These are phyloP conservation scores for Epicampocera succincta DNA, from an alignment of 2,888 invertebrate species.

Conservation along the genomic window DNA sequence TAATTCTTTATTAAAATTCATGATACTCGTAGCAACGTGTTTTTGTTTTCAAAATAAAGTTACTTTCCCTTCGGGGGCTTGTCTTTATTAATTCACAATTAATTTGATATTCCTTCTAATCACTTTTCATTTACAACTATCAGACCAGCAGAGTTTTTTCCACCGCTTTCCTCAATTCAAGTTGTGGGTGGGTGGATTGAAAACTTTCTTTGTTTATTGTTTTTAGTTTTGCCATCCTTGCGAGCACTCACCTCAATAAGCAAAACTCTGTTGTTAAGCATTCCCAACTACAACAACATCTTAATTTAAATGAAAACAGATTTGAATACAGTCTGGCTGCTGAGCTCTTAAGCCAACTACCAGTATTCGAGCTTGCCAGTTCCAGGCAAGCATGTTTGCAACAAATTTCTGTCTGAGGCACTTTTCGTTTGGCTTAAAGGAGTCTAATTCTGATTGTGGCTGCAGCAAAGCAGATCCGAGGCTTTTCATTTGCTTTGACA, in stretches of 20 bases:
- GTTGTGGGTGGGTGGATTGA: neutral
- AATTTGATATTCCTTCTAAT: constrained; percentile 18
- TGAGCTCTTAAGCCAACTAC: constrained; percentile 28
- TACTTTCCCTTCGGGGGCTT: neutral
- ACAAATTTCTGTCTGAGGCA: neutral
- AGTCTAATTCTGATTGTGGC: neutral
- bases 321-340: constrained; percentile 41
- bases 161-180: neutral
- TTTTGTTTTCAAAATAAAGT: neutral
- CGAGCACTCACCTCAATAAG: constrained; percentile 9
- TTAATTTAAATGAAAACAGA: constrained; percentile 44
- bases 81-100: constrained; percentile 27
- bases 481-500: neutral
- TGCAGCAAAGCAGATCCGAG: neutral
- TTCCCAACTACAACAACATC: no score
- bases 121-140: constrained; percentile 25
- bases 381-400: neutral
- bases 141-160: constrained; percentile 7
- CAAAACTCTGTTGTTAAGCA: no score
- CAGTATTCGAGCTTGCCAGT: neutral
- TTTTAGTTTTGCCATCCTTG: neutral
- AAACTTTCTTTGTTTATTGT: constrained; percentile 26
- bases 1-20: constrained; percentile 21
- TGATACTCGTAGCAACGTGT: neutral
- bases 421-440: no score